Evolutionary conservation across 2,888 invertebrate genomes (phyloP).

Genomic region (Noctua pronuba): DNA sequence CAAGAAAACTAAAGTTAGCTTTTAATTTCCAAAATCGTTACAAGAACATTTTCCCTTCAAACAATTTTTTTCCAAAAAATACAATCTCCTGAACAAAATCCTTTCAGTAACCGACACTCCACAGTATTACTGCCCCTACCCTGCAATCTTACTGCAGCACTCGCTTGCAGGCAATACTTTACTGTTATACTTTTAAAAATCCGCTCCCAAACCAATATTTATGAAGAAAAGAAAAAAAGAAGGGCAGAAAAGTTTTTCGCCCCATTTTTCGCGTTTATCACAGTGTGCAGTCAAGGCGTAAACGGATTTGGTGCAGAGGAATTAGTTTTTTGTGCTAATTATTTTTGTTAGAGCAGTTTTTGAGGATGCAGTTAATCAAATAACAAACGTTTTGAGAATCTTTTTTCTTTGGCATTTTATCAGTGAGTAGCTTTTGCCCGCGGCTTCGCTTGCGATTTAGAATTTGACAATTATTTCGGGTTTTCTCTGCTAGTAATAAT

Average conservation of each 20-base stretch:
- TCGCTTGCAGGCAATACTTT: constrained; percentile 66
- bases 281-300: constrained; percentile 52
- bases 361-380: neutral
- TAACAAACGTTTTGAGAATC: neutral
- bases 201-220: constrained; percentile 65
- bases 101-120: constrained; percentile 26
- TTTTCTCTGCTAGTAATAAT: too few species aligned
- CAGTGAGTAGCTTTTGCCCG: too few species aligned
- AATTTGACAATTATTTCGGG: too few species aligned
- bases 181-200: constrained; percentile 66
- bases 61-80: neutral
- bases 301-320: constrained; percentile 42
- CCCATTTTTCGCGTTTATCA: constrained; percentile 60
- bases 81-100: constrained; percentile 32
- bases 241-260: constrained; percentile 31
- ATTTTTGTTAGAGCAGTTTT: constrained; percentile 8
- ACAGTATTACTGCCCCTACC: constrained; percentile 35
- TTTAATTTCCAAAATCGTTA: neutral
- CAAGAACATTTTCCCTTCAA: neutral
- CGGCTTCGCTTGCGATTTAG: too few species aligned
- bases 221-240: constrained; percentile 64
- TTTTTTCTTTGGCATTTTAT: neutral
- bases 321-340: constrained; percentile 45
- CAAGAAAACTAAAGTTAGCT: neutral
- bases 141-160: constrained; percentile 66